Percentiles rank a stretch among this genome's conserved stretches.
phyloP scores from a whole-genome alignment of 2,797 vertebrate genomes.

The Hapalemur alaotrensis region DNA sequence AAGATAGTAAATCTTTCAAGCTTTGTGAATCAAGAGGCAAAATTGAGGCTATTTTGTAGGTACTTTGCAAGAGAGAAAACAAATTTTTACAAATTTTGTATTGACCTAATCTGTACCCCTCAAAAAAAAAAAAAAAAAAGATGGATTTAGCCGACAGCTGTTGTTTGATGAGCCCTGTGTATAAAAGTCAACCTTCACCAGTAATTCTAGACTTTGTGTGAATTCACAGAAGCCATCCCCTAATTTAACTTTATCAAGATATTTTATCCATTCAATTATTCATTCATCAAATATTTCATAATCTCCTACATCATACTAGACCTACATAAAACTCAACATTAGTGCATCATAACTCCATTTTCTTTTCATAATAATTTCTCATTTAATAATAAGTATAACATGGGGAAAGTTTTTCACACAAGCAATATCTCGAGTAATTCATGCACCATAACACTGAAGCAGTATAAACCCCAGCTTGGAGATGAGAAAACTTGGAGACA shows the following conservation, averaged over 20 bases:
- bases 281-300: neutral
- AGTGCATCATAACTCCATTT: neutral
- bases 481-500: neutral
- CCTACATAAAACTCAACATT: neutral
- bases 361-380: neutral
- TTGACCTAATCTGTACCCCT: neutral
- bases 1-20: neutral
- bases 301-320: neutral
- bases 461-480: neutral
- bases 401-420: neutral
- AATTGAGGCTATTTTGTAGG: neutral
- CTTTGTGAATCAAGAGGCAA: neutral
- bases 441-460: neutral
- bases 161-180: neutral
- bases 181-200: neutral
- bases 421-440: neutral
- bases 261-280: neutral
- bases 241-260: neutral
- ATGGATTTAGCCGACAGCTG: neutral
- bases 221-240: neutral
- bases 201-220: neutral
- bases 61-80: neutral
- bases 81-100: neutral
- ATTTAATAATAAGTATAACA: neutral
- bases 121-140: neutral